Evolutionary conservation across 2,888 invertebrate genomes (phyloP).

Genomic region (Conchocele bisecta): DNA sequence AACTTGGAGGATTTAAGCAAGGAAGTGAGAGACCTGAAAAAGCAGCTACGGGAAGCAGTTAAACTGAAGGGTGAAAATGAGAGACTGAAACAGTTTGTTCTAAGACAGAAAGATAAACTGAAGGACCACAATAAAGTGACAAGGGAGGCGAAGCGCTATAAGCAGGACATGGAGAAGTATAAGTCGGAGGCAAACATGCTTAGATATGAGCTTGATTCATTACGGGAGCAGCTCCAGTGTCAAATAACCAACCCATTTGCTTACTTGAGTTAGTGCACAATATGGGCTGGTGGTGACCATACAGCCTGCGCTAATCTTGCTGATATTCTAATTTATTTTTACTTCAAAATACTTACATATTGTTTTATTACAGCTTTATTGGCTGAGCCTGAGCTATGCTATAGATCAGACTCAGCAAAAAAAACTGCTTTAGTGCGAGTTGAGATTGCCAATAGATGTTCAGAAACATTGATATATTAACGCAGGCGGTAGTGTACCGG

Average conservation of each 20-base stretch:
- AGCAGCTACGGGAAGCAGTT: conserved; percentile 36
- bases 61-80: conserved; percentile 63
- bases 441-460: no score
- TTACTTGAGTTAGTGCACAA: no score
- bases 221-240: conserved; percentile 46
- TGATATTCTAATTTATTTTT: no score
- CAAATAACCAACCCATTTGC: conserved; percentile 40
- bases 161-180: conserved; percentile 50
- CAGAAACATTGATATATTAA: no score
- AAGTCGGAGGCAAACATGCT: conserved; percentile 49
- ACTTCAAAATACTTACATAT: no score
- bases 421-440: no score
- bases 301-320: no score
- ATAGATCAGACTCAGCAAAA: no score
- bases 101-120: conserved; percentile 66
- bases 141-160: conserved; percentile 55
- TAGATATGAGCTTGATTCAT: conserved; percentile 41
- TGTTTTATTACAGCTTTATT: no score
- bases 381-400: no score
- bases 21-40: conserved; percentile 53
- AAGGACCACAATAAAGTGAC: conserved; percentile 64
- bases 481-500: no score
- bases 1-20: conserved; percentile 39
- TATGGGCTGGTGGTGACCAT: no score
- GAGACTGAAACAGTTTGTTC: conserved; percentile 57